phyloP scores from a whole-genome alignment of 1,140 invertebrate genomes.

The Panagrolaimus sp. region DNA sequence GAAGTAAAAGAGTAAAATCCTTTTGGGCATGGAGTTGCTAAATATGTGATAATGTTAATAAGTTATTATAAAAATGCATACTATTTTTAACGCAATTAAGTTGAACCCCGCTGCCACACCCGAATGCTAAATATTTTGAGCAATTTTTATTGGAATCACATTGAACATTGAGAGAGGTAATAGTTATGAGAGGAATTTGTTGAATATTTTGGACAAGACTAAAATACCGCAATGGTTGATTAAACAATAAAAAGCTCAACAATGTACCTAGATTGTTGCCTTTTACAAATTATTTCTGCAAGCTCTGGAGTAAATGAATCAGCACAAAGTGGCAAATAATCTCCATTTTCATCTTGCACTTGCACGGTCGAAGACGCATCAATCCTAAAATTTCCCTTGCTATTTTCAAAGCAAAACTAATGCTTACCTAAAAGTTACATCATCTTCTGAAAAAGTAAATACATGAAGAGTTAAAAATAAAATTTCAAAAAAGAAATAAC shows the following conservation, averaged over 20 bases:
- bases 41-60: neutral
- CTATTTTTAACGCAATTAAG: neutral
- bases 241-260: neutral
- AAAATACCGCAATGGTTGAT: neutral
- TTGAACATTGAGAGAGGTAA: neutral
- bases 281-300: slow-evolving; percentile 1
- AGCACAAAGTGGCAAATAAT: neutral
- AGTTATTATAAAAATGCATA: neutral
- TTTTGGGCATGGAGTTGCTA: neutral
- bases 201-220: slow-evolving; percentile 1
- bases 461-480: neutral
- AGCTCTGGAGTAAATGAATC: neutral
- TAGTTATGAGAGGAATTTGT: neutral
- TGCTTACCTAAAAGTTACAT: neutral
- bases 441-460: slow-evolving; percentile 1
- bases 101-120: neutral
- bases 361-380: neutral
- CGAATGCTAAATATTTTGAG: neutral
- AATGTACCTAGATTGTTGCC: neutral
- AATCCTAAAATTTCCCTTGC: neutral
- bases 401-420: too few species aligned
- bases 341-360: slow-evolving; percentile 2
- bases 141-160: neutral
- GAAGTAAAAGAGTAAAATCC: neutral
- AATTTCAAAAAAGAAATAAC: neutral